Evolutionary conservation across 1,140 invertebrate genomes (phyloP), one percentile per base, ranked within the genome.

Genomic region (Drosophila sp.): DNA sequence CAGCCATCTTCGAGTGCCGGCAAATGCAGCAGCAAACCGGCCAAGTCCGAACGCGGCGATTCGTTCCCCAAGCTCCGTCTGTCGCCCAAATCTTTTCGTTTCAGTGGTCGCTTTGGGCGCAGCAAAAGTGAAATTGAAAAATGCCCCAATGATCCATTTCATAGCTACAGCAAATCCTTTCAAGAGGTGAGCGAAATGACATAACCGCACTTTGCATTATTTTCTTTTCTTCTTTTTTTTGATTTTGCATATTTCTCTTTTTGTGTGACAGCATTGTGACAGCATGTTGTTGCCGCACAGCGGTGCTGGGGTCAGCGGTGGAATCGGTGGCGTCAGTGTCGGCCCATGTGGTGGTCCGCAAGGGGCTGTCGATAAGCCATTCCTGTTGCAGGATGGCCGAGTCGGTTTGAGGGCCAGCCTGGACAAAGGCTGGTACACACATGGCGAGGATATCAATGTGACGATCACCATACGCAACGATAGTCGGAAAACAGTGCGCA

Each of bases 381-480:
- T 95, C 65, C 83, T 95, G 5, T 91, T 95, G 4, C 94, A 94
- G 10, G 94, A 95, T 61, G 95, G 97, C 55, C 93, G 94, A 38
- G 94, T 96, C 11, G 93, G 94, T 74, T 92, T 99, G 47, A 97
- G 98, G 90, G 98, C 97, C 1, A 96, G 96, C 66, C 93, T 99
- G 60, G 97, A 99, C 93, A 98, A 98, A 91, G 96, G 98, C 67
- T 96, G 97, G 82, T 99, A 99, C 99, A 94, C 94, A 1, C 98
- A 99, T 91, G 98, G 98, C 7, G 98, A 99, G 91, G 94, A 96
- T 2, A 96, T 99, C 68, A 94, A 95, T 56, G 96, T 99, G 0
- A 97, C 96, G 90, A 95, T 99, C 6, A 94, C 96, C 69, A 95
- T 99, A 57, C 95, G 95, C 73, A 99, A 99, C 92, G 98, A 98